Base-by-base conservation (phyloP, 1,140 invertebrate genomes). In the Ylistrum balloti region DNA sequence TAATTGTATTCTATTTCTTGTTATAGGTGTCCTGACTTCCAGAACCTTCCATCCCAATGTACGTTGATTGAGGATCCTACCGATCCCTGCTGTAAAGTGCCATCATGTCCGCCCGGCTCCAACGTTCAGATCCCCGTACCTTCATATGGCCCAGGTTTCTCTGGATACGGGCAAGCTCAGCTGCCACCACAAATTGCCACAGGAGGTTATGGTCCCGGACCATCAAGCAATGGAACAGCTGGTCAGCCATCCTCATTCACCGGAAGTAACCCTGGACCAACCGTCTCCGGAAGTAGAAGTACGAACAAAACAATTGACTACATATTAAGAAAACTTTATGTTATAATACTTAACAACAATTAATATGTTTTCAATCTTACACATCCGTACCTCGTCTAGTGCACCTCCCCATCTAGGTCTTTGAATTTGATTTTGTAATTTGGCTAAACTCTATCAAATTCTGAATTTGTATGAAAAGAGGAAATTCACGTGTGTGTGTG, bases 51-150 rank as follows among this genome's bases (percentile, higher is more conserved):
- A 33, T 32, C 94, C 32, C 87, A 93, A 28, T 95, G 94, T 91
- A 89, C 41, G n/a, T 48, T 94, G 88, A 87, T 93, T 20, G 91
- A 94, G 33, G 93, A 95, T 87, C 92, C 93, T 15, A 93, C 91
- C 86, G 94, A 95, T 86, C 92, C 93, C 5, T 95, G 94, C 88
- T 95, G 94, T 89, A 93, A 92, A 87, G 89, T 93, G 38, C 94
- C 94, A 13, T 56, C 93, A 10, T 95, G 94, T 91, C 90, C 88
- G 85, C 35, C 92, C 32, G 90, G 91, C 17, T 89, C 86, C 7
- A 89, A 88, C 33, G 88, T 89, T 35, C 88, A 90, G 17, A 88
- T 90, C 10, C 92, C 92, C 2, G 90, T 91, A 33, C 92, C 93
- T 20, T 90, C 89, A 11, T 93, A 92, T 87, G 93, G 93, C 11